Base-by-base conservation (phyloP, 2,797 vertebrate species). In the Yasuhikotakia modesta region DNA sequence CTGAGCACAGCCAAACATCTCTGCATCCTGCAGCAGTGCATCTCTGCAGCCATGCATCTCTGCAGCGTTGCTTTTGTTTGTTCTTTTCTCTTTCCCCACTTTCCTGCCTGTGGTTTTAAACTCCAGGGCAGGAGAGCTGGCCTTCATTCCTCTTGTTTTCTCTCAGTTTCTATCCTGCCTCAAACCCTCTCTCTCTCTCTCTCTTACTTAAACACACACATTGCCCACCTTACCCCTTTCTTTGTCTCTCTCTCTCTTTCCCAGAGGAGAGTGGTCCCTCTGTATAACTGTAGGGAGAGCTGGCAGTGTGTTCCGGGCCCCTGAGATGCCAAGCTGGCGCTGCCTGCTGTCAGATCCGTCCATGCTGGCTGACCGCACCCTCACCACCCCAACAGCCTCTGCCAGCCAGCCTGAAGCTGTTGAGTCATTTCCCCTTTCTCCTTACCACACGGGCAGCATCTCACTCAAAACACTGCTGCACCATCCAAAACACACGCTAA, bases 311-410 rank as follows among this genome's bases (percentile, higher is more conserved):
- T 75, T 76, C 71, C 76, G 58, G 76, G 82, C 87, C 84, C 85
- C 85, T 76, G 83, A 87, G 85, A 87, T 85, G 83, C 83, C 87
- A 89, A 85, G 84, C 85, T 89, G 86, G 82, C 86, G 81, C 75
- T 71, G 82, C 82, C 82, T 83, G 84, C 86, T 85, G 86, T 88
- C 87, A 88, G 83, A 87, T 83, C 80, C 77, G 64, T 81, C 80
- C 85, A 79, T 85, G 86, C 87, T 87, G 87, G 82, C 83, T 77
- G 79, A 82, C 83, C 79, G 80, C 80, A 52, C 70, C 82, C 84
- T 85, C 76, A 72, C 77, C 77, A 82, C 77, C 77, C 82, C 72
- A 55, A 72, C 71, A 30, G 79, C 67, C 70, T 81, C 74, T 76
- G 81, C 78, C 83, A 85, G 83, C 72, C 78, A 76, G 79, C 82